Base-by-base conservation (phyloP, 2,113 vertebrate genomes). In the Aptenodytes forsteri region DNA sequence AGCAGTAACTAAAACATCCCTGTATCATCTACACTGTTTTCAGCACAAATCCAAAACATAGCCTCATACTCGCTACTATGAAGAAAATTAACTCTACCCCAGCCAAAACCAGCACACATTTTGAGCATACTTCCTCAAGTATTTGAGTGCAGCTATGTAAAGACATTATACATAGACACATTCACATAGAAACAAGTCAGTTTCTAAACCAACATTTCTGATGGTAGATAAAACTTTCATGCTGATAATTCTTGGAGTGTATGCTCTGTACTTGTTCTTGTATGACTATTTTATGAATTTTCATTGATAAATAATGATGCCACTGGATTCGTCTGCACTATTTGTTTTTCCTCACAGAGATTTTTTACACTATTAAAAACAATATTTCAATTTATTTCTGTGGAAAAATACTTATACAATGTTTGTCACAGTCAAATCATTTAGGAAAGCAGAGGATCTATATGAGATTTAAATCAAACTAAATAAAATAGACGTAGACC, bases 1-100 rank as follows among this genome's bases (percentile, higher is more conserved):
- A 62, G 13, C n/a, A 34, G 25, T 6, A 26, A 7, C 4, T 21
- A 54, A 49, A 80, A 7, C 10, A 54, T 13, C 2, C 1, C 0
- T 16, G 29, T 52, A 17, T 52, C 34, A 79, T 16, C 22, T 27
- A 26, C 17, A 20, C 10, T 20, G 13, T 2, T 30, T 61, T 49
- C 36, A 21, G 52, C 46, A n/a, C 34, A 14, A 79, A 46, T 47
- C 4, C 25, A 49, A 76, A 91, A 14, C 16, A 49, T 9, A 75
- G 1, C 8, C 12, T 2, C 7, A 22, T 30, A 69, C 1, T 16
- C 40, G 29, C 16, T 40, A 36, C 6, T 58, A 5, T 54, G n/a
- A 70, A 54, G 9, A 79, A 44, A 54, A 65, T n/a, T 27, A 42
- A 25, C 30, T 49, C 1, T 49, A 52, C 44, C 13, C 8, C 38